Evolutionary conservation across 2,888 invertebrate genomes (phyloP).

Genomic region (Globia sparganii): DNA sequence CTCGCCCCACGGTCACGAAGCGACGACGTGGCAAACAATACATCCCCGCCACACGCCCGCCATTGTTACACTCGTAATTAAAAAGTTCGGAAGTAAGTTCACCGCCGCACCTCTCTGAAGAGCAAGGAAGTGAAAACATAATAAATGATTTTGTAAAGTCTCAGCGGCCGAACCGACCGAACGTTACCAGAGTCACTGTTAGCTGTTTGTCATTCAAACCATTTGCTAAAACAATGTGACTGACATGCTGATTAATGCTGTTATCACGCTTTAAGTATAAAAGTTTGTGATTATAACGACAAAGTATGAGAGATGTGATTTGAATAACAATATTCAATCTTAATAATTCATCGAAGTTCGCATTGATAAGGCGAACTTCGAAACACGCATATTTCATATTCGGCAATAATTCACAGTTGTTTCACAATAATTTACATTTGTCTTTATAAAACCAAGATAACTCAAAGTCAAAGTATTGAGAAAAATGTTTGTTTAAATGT

Average conservation of each 20-base stretch:
- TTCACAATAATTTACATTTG: neutral
- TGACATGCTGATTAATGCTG: constrained; percentile 31
- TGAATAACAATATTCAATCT: constrained; percentile 17
- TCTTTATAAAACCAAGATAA: neutral
- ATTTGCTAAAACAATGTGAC: neutral
- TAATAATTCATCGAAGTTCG: constrained; percentile 5
- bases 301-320: constrained; percentile 16
- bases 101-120: constrained; percentile 20
- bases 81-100: constrained; percentile 58
- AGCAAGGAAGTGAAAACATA: constrained; percentile 47
- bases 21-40: constrained; percentile 52
- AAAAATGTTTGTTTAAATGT: neutral
- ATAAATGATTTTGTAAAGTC: constrained; percentile 51
- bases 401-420: neutral
- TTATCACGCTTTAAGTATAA: constrained; percentile 4
- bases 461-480: neutral
- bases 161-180: constrained; percentile 27
- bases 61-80: constrained; percentile 64
- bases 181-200: constrained; percentile 6
- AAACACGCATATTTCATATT: constrained; percentile 5
- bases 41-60: constrained; percentile 15
- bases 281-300: constrained; percentile 20
- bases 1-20: constrained; percentile 15
- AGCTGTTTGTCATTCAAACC: constrained; percentile 33
- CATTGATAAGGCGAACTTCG: neutral